Evolutionary conservation across 2,797 vertebrate genomes (phyloP).

Genomic region (Phylloscopus collybita): DNA sequence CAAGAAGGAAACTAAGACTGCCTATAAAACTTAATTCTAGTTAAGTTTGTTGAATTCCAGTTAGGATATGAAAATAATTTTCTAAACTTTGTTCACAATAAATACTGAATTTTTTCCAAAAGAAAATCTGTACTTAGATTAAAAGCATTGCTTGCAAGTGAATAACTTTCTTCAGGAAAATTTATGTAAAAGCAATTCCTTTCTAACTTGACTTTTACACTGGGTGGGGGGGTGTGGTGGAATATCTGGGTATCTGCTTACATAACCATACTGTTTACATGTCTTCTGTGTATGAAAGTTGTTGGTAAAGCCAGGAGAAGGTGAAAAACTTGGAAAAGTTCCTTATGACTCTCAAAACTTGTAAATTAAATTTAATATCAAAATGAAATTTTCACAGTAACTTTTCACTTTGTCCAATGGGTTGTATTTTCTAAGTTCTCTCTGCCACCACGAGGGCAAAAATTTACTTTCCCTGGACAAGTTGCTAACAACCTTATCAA

Average conservation of each 20-base stretch:
- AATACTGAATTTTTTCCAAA: not conserved
- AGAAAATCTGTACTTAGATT: not conserved
- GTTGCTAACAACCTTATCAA: not conserved
- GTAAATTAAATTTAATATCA: not conserved
- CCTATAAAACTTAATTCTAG: not conserved
- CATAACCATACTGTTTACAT: not conserved
- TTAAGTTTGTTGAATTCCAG: not conserved
- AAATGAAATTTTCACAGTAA: not conserved
- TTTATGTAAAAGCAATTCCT: not conserved
- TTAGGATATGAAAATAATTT: not conserved
- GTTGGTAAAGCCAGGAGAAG: not conserved
- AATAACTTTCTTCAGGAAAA: not conserved
- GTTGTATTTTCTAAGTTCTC: not conserved
- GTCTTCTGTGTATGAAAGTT: not conserved
- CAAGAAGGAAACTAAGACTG: not conserved
- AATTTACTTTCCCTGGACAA: not conserved
- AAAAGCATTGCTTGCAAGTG: not conserved
- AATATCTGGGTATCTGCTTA: not conserved
- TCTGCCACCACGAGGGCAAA: not conserved
- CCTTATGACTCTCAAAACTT: not conserved
- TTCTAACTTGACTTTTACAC: not conserved
- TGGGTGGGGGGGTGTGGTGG: accelerated
- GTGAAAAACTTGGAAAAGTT: not conserved
- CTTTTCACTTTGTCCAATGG: not conserved
- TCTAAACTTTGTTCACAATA: not conserved